Conservation (phyloP, 2,888 invertebrate genomes). For the Stictocephala bisonia region DNA sequence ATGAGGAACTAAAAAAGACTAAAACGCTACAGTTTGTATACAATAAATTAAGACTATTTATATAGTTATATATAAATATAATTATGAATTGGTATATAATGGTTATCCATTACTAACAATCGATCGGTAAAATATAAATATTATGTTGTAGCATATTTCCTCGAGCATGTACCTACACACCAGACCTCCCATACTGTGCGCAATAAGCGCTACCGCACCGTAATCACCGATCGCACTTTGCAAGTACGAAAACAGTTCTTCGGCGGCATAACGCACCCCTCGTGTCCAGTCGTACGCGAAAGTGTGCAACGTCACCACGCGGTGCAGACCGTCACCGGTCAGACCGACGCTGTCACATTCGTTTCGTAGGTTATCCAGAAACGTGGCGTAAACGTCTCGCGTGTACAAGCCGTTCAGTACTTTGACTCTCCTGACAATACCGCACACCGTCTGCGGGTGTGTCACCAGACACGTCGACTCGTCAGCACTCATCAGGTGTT, state of each 20-base stretch:
- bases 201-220: not conserved
- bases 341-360: too few species aligned
- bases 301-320: not conserved
- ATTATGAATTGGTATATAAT: too few species aligned
- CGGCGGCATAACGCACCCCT: not conserved
- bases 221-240: not conserved
- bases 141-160: too few species aligned
- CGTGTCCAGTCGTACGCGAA: constrained; percentile 14
- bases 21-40: too few species aligned
- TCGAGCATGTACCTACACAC: not conserved
- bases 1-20: too few species aligned
- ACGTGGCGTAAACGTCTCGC: not conserved
- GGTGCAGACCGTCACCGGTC: not conserved
- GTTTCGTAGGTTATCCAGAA: not conserved
- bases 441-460: not conserved
- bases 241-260: not conserved
- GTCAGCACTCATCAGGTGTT: not conserved
- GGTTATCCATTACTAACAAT: too few species aligned
- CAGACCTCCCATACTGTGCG: constrained; percentile 26
- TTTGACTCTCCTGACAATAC: not conserved
- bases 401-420: not conserved
- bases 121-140: too few species aligned
- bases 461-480: not conserved
- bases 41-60: too few species aligned
- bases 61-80: too few species aligned